Evolutionary conservation across 2,113 vertebrate species (phyloP).

Genomic region (Nematolebias whitei): DNA sequence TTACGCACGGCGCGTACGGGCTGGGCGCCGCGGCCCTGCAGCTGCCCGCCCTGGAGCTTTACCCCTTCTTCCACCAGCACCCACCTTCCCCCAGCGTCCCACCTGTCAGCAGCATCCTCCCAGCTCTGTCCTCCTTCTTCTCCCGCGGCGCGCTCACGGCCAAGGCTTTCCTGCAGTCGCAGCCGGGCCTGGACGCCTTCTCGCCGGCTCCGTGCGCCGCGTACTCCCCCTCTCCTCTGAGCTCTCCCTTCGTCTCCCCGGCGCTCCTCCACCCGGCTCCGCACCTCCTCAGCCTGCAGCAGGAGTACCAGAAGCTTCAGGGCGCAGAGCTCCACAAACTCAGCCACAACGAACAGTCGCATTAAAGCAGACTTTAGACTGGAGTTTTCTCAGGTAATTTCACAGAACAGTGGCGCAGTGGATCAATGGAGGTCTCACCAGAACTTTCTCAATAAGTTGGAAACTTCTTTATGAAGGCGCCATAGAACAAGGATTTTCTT

Average conservation of each 20-base stretch:
- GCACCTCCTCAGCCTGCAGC: conserved; percentile 73
- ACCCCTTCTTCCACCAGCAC: conserved; percentile 74
- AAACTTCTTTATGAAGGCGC: conserved; percentile 6
- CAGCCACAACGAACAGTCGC: conserved; percentile 48
- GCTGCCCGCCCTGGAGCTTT: conserved; percentile 77
- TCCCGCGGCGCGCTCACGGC: conserved; percentile 71
- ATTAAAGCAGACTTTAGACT: conserved; percentile 25
- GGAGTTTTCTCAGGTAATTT: conserved; percentile 74
- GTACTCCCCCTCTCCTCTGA: conserved; percentile 57
- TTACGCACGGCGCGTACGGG: conserved; percentile 74
- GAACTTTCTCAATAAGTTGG: conserved; percentile 55
- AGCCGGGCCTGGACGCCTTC: conserved; percentile 69
- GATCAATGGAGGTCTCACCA: conserved; percentile 13
- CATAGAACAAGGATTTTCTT: no score
- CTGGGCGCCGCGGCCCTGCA: conserved; percentile 71
- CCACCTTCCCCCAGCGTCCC: conserved; percentile 64
- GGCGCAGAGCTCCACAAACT: conserved; percentile 67
- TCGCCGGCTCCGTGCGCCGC: conserved; percentile 48
- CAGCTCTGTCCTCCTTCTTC: conserved; percentile 80
- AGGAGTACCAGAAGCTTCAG: conserved; percentile 77
- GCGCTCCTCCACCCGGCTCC: conserved; percentile 75
- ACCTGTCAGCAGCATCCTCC: conserved; percentile 80
- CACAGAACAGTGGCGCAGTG: conserved; percentile 13
- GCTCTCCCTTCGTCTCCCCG: conserved; percentile 61
- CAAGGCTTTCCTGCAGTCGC: conserved; percentile 76